A percentile compares a stretch with the other conserved stretches of the same genome.
Conservation (phyloP, 1,140 invertebrate species). For the Chymomyza costata region DNA sequence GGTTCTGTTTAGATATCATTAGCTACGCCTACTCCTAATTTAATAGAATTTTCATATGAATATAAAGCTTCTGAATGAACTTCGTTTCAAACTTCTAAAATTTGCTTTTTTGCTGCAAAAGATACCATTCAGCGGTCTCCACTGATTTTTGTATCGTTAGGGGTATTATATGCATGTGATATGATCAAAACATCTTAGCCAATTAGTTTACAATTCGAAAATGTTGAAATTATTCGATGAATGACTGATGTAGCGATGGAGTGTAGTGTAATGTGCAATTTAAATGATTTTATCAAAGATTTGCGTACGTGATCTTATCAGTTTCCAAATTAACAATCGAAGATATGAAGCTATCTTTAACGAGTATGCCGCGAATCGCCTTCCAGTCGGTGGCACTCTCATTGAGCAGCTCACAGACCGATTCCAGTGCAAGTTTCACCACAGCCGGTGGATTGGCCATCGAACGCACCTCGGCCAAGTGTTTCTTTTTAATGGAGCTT, state of each 20-base stretch:
- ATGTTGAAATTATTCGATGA: slow-evolving; percentile 65
- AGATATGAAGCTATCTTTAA: slow-evolving; percentile 98
- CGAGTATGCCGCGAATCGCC: slow-evolving; percentile 92
- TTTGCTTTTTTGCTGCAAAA: too few species aligned
- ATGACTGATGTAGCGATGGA: slow-evolving; percentile 17
- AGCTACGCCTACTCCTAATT: too few species aligned
- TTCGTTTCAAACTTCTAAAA: too few species aligned
- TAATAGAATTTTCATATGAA: too few species aligned
- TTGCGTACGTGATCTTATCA: slow-evolving; percentile 92
- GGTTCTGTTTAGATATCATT: too few species aligned
- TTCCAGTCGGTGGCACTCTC: slow-evolving; percentile 96
- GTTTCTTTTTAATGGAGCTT: slow-evolving; percentile 96
- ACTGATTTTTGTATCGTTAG: too few species aligned
- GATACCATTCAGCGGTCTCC: too few species aligned
- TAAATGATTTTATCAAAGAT: slow-evolving; percentile 43
- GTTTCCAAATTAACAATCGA: slow-evolving; percentile 99
- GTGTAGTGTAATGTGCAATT: too few species aligned
- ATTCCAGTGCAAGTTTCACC: slow-evolving; percentile 96
- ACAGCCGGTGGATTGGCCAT: slow-evolving; percentile 95
- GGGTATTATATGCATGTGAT: slow-evolving; percentile 20
- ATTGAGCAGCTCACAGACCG: slow-evolving; percentile 92
- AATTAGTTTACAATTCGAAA: slow-evolving; percentile 27
- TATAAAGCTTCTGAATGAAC: too few species aligned
- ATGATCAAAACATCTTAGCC: slow-evolving; percentile 2
- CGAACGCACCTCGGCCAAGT: slow-evolving; percentile 94